phyloP scores from a whole-genome alignment of 1,140 invertebrate genomes.

The Drosophila ogumai region DNA sequence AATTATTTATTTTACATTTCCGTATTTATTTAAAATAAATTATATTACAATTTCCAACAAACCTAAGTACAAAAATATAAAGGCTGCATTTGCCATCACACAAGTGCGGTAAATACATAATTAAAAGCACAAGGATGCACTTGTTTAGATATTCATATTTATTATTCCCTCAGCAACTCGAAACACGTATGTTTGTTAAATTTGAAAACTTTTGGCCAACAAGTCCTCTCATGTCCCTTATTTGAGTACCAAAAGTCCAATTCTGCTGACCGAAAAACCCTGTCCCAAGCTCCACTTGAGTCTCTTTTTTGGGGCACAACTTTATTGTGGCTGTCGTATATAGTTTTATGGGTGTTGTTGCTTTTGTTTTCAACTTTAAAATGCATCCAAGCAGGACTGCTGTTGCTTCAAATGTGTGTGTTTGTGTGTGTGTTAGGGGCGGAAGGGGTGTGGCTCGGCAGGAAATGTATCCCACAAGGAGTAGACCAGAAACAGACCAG shows the following conservation, averaged over 20 bases:
- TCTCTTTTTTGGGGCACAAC: conserved; percentile 42
- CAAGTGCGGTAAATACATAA: background rate
- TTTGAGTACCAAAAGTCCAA: conserved; percentile 42
- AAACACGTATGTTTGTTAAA: conserved; percentile 28
- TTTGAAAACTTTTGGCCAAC: conserved; percentile 33
- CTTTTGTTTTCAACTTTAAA: conserved; percentile 69
- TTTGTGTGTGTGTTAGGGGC: background rate
- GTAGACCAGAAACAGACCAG: conserved; percentile 37
- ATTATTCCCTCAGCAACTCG: conserved; percentile 22
- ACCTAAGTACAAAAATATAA: background rate
- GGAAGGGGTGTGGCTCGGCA: conserved; percentile 30
- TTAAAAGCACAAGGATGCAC: conserved; percentile 19
- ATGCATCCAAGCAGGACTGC: conserved; percentile 54
- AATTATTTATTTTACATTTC: background rate
- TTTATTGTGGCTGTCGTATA: conserved; percentile 51
- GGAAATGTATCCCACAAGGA: conserved; percentile 76
- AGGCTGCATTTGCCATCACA: too few species aligned
- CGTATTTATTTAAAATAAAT: background rate
- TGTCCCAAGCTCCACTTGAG: conserved; percentile 20
- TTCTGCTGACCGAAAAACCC: conserved; percentile 44
- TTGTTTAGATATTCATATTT: conserved; percentile 16
- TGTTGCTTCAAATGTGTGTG: conserved; percentile 6
- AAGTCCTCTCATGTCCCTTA: conserved; percentile 26
- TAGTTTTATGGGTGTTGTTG: conserved; percentile 34
- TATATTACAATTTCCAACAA: too few species aligned